Percentiles rank a stretch among this genome's conserved stretches.
Evolutionary conservation across 2,888 invertebrate genomes (phyloP).

Genomic region (Heliconius ethilla): DNA sequence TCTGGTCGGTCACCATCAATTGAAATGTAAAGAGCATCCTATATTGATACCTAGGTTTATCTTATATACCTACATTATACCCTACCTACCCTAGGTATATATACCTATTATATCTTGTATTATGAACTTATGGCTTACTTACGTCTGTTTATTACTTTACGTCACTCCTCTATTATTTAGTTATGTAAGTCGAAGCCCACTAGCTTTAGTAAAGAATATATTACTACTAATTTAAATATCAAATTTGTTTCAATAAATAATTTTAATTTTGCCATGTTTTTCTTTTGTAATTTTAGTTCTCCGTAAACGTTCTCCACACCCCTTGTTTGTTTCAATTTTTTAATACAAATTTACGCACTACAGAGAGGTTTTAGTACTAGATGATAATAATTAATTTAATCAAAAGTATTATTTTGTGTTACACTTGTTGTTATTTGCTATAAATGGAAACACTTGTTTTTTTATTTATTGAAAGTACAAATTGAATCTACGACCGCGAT

Average conservation of each 20-base stretch:
- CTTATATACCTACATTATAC: conserved; percentile 46
- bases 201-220: conserved; percentile 74
- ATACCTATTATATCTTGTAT: conserved; percentile 46
- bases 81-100: not conserved
- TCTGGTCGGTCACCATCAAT: no score
- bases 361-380: no score
- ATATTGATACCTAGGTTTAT: conserved; percentile 72
- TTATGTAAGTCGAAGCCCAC: conserved; percentile 69
- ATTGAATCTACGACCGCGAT: no score
- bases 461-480: no score
- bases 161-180: conserved; percentile 68
- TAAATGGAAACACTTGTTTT: no score
- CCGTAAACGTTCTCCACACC: not conserved
- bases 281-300: conserved; percentile 37
- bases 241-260: conserved; percentile 81
- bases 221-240: conserved; percentile 71
- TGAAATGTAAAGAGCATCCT: conserved; percentile 54
- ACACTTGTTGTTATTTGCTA: not conserved
- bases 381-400: not conserved
- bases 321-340: not conserved
- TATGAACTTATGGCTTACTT: conserved; percentile 73
- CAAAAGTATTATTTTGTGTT: not conserved
- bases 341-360: not conserved
- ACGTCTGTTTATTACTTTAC: conserved; percentile 62
- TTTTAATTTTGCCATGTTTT: conserved; percentile 70